A percentile compares a stretch with the other conserved stretches of the same genome.
Conservation (phyloP, 1,140 invertebrate genomes). For the Lamellibrachia luymesi region DNA sequence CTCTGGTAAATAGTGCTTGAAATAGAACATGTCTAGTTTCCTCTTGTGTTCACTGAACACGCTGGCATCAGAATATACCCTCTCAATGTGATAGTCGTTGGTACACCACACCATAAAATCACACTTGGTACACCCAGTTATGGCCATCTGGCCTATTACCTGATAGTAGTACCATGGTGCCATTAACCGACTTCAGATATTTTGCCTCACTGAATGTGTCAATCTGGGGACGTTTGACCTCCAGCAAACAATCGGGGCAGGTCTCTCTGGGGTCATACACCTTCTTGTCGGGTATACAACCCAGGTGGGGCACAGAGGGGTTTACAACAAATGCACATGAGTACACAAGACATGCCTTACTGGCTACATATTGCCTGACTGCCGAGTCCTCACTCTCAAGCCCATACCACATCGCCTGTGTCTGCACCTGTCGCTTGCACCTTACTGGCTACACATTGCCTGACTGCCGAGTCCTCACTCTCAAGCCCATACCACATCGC, state of each 20-base stretch:
- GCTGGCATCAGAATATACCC: background rate
- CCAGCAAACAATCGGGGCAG: background rate
- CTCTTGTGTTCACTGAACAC: background rate
- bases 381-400: background rate
- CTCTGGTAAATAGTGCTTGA: background rate
- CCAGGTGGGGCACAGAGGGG: background rate
- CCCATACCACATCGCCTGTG: slow-evolving; percentile 12
- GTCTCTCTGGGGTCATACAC: slow-evolving; percentile 10
- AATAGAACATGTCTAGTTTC: background rate
- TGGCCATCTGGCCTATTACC: background rate
- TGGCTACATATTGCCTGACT: background rate
- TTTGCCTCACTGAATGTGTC: background rate
- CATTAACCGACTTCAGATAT: background rate
- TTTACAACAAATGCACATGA: slow-evolving; percentile 15
- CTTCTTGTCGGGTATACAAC: background rate
- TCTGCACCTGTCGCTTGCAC: slow-evolving; percentile 7
- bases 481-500: too few species aligned
- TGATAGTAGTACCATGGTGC: background rate
- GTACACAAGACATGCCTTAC: slow-evolving; percentile 8
- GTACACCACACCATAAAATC: background rate
- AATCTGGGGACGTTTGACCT: slow-evolving; percentile 16
- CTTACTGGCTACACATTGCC: too few species aligned
- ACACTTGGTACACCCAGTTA: background rate
- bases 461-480: too few species aligned
- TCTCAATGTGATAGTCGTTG: background rate